phyloP scores from a whole-genome alignment of 1,140 invertebrate species.

The Brachionus calyciflorus region DNA sequence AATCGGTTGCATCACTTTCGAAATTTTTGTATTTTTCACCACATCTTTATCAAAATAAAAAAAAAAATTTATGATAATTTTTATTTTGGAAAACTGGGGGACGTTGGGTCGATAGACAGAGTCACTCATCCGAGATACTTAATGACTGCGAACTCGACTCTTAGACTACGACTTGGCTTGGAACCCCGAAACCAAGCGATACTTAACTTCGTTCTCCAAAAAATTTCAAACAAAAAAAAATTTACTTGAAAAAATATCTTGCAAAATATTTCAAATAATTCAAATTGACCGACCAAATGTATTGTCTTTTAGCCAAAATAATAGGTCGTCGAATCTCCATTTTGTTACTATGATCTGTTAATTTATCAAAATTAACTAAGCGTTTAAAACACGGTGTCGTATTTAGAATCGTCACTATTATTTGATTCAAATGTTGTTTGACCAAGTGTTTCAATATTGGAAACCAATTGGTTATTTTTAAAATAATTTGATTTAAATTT shows the following conservation, averaged over 20 bases:
- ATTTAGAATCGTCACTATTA: neutral
- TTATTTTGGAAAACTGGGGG: neutral
- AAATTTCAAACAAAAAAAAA: no score
- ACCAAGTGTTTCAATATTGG: neutral
- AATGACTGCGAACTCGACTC: no score
- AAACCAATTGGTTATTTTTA: neutral
- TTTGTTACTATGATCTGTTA: neutral
- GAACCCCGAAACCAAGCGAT: no score
- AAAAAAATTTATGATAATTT: neutral
- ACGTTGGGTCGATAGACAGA: no score
- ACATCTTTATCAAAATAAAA: neutral
- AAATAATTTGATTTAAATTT: neutral
- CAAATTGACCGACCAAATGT: neutral
- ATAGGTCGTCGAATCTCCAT: neutral
- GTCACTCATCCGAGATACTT: no score
- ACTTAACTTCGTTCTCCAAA: no score
- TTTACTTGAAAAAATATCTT: slow-evolving; percentile 34
- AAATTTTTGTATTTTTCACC: slow-evolving; percentile 24
- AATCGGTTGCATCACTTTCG: neutral
- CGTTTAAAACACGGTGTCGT: slow-evolving; percentile 26
- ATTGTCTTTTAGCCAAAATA: slow-evolving; percentile 17
- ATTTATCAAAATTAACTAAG: neutral
- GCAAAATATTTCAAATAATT: slow-evolving; percentile 18
- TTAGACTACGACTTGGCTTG: no score
- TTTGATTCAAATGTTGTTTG: neutral